These are phyloP conservation scores for Natrix natrix DNA, from an alignment of 2,797 vertebrate genomes.

Conservation along the genomic window DNA sequence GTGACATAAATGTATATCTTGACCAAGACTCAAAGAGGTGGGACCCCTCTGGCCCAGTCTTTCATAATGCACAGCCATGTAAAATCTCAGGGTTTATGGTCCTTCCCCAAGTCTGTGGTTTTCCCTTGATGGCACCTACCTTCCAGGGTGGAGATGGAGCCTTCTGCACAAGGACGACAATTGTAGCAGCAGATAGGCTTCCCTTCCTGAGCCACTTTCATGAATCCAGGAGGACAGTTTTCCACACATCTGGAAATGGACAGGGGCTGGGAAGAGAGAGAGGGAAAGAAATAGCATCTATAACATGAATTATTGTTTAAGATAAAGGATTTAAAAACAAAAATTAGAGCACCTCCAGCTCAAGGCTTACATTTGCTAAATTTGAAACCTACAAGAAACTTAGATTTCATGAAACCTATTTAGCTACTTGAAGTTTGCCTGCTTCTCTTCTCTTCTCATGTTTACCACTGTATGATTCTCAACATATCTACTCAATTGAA, in stretches of 20 bases:
- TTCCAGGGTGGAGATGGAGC: background rate
- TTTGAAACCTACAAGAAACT: background rate
- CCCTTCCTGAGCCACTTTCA: background rate
- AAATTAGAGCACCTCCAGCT: background rate
- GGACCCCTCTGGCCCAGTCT: background rate
- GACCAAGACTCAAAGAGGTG: too few species aligned
- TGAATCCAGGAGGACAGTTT: background rate
- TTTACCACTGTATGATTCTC: background rate
- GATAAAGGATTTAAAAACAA: background rate
- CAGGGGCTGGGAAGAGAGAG: background rate
- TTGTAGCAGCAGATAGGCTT: background rate
- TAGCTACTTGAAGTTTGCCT: too few species aligned
- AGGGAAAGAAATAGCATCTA: background rate
- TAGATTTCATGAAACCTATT: background rate
- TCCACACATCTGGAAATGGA: background rate
- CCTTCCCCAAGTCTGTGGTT: background rate
- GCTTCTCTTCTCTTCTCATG: background rate
- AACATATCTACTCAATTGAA: background rate
- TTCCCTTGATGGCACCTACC: background rate
- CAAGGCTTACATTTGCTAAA: background rate
- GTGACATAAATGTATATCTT: too few species aligned
- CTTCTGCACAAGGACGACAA: too few species aligned
- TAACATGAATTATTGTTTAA: background rate
- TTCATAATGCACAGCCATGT: background rate
- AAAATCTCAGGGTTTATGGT: background rate